Evolutionary conservation across 2,797 vertebrate species (phyloP).

Genomic region (Macropodus opercularis): DNA sequence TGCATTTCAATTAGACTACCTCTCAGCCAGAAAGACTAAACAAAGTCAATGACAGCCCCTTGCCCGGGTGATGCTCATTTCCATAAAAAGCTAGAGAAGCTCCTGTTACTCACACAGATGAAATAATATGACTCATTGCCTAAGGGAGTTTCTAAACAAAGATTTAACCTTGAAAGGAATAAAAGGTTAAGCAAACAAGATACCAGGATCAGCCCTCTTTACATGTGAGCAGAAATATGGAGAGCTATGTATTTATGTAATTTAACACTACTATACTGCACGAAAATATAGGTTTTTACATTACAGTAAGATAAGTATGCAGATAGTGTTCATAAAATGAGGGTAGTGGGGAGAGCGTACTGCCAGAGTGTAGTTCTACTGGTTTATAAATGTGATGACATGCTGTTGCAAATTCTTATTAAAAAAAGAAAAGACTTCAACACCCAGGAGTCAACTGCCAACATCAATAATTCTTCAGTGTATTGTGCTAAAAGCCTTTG

Average conservation of each 20-base stretch:
- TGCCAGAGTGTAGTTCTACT: neutral
- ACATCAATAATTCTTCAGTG: slow-evolving; percentile 50
- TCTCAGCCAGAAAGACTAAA: slow-evolving; percentile 51
- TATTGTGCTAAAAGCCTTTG: slow-evolving; percentile 46
- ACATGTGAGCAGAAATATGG: slow-evolving; percentile 10
- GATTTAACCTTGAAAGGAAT: slow-evolving; percentile 60
- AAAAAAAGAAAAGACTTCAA: slow-evolving; percentile 17
- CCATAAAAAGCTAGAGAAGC: slow-evolving; percentile 66
- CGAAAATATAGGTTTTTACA: neutral
- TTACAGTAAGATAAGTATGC: neutral
- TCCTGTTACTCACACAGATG: slow-evolving; percentile 60
- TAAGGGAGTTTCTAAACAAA: slow-evolving; percentile 43
- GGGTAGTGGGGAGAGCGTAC: neutral
- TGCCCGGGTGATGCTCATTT: slow-evolving; percentile 60
- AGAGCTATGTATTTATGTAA: slow-evolving; percentile 3
- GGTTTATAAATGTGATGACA: slow-evolving; percentile 27
- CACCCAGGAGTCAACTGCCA: slow-evolving; percentile 46
- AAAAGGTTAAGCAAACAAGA: slow-evolving; percentile 53
- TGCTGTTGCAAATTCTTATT: slow-evolving; percentile 18
- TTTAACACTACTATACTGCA: neutral
- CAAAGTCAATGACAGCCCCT: slow-evolving; percentile 69
- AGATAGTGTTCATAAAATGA: slow-evolving; percentile 9
- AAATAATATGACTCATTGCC: slow-evolving; percentile 65
- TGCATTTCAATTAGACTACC: slow-evolving; percentile 73
- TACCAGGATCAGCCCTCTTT: slow-evolving; percentile 17